A percentile compares a stretch with the other conserved stretches of the same genome.
phyloP scores from a whole-genome alignment of 2,888 invertebrate species.

The Stenodema calcarata region DNA sequence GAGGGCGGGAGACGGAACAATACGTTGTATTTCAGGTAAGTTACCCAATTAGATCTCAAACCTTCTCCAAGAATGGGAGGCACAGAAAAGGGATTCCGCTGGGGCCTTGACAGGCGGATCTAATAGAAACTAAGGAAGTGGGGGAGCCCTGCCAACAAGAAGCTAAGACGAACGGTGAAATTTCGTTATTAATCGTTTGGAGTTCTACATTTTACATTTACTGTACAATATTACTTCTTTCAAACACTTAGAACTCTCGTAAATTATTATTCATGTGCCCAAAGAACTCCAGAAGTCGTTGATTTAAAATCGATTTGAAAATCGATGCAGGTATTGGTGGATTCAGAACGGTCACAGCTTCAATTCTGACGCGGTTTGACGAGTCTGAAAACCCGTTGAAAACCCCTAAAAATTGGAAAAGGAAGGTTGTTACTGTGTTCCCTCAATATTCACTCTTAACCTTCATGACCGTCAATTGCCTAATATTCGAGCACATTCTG shows the following conservation, averaged over 20 bases:
- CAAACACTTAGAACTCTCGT: not conserved
- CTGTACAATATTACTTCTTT: not conserved
- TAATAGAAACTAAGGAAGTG: not conserved
- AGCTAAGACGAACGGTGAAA: not conserved
- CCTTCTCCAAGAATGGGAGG: not conserved
- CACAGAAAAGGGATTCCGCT: not conserved
- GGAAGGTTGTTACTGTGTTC: no score
- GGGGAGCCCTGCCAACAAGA: not conserved
- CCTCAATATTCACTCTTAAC: no score
- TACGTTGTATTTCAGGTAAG: constrained; percentile 33
- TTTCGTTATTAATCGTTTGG: not conserved
- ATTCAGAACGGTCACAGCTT: no score
- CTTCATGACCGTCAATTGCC: no score
- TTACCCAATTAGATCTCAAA: constrained; percentile 34
- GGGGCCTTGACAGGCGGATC: not conserved
- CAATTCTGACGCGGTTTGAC: no score
- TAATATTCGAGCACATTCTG: no score
- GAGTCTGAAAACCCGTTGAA: no score
- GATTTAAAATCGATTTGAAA: no score
- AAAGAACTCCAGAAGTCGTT: no score
- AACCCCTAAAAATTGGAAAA: no score
- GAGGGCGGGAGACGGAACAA: not conserved
- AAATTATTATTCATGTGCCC: no score
- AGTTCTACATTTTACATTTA: not conserved
- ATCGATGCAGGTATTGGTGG: no score